These are phyloP conservation scores for Prionailurus bengalensis DNA, from an alignment of 2,113 vertebrate species.

Conservation along the genomic window DNA sequence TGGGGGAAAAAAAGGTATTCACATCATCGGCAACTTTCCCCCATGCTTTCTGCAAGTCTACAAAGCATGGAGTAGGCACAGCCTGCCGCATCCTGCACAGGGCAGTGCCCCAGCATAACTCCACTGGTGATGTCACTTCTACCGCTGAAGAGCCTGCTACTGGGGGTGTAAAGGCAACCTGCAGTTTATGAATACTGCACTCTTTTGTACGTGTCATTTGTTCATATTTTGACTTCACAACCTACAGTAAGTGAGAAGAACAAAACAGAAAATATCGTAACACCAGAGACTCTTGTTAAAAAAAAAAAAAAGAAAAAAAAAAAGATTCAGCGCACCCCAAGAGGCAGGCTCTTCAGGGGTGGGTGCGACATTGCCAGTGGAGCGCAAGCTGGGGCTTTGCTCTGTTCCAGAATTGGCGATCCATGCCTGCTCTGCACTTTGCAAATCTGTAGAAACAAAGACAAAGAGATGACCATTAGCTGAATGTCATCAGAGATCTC, in stretches of 20 bases:
- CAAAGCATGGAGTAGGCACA: conserved; percentile 79
- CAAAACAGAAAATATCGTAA: conserved; percentile 41
- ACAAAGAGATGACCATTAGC: conserved; percentile 66
- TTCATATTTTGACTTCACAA: conserved; percentile 54
- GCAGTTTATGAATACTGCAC: conserved; percentile 70
- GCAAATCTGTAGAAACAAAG: conserved; percentile 87
- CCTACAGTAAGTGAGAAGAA: conserved; percentile 51
- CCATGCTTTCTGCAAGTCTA: conserved; percentile 83
- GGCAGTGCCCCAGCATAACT: conserved; percentile 84
- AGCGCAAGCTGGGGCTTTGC: conserved; percentile 86
- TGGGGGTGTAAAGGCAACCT: conserved; percentile 81
- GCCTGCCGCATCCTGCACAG: conserved; percentile 81
- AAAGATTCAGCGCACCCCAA: conserved; percentile 86
- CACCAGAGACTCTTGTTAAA: background rate
- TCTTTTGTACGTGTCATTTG: conserved; percentile 70
- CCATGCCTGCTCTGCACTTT: conserved; percentile 88
- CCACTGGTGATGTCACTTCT: conserved; percentile 86
- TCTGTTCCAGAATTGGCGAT: conserved; percentile 87
- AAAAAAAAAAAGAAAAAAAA: background rate
- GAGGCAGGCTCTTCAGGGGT: conserved; percentile 88
- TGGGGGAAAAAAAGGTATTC: conserved; percentile 10
- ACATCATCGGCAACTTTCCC: conserved; percentile 79
- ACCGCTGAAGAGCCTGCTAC: conserved; percentile 86
- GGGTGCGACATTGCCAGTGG: conserved; percentile 86
- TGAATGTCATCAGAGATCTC: background rate